These are phyloP conservation scores for Eurystomus glaucurus DNA, from an alignment of 2,797 vertebrate genomes.

Conservation along the genomic window DNA sequence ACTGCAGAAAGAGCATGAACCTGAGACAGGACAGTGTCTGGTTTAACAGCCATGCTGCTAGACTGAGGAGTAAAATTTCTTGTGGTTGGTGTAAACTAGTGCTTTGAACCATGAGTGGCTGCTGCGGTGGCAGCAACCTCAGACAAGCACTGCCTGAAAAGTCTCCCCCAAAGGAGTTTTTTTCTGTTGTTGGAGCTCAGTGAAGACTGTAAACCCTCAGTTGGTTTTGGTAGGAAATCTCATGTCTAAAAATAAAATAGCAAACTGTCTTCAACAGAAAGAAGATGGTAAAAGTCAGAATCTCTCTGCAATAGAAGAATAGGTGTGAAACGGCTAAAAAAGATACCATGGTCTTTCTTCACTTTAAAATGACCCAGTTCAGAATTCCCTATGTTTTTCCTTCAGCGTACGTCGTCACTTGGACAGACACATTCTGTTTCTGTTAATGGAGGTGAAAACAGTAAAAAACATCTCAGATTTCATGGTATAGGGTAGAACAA, in stretches of 20 bases:
- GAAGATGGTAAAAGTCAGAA: not conserved
- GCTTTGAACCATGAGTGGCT: not conserved
- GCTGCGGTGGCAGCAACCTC: not conserved
- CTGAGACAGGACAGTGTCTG: not conserved
- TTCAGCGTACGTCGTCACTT: not conserved
- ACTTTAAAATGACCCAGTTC: not conserved
- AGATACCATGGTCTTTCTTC: not conserved
- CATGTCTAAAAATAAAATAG: conserved; percentile 18
- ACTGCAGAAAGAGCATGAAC: not conserved
- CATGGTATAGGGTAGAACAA: not conserved
- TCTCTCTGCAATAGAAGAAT: not conserved
- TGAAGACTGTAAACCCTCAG: not conserved
- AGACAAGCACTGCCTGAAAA: not conserved
- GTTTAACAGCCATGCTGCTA: not conserved
- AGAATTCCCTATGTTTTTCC: fast-evolving
- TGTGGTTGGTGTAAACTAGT: not conserved
- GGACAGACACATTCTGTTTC: not conserved
- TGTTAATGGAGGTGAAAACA: not conserved
- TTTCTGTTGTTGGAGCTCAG: not conserved
- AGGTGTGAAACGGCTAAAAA: not conserved
- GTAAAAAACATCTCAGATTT: not conserved
- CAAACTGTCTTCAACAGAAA: not conserved
- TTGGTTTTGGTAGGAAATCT: conserved; percentile 9
- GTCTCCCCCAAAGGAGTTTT: not conserved
- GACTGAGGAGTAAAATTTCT: not conserved